These are phyloP conservation scores for Hipparchia sbordonii DNA, from an alignment of 2,888 invertebrate species.

Conservation along the genomic window DNA sequence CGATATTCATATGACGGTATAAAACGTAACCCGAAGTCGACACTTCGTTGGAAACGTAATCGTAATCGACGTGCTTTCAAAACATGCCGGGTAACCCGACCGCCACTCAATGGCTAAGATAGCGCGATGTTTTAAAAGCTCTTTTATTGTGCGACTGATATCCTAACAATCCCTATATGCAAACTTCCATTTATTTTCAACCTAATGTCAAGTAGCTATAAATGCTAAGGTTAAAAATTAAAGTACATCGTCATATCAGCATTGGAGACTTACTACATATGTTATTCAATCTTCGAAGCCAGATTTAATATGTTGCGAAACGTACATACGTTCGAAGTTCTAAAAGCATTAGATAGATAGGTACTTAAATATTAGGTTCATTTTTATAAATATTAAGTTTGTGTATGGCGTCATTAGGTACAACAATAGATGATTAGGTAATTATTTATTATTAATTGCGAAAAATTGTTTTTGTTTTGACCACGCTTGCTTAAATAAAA, in stretches of 20 bases:
- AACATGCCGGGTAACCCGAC: slow-evolving; percentile 78
- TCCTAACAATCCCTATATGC: slow-evolving; percentile 25
- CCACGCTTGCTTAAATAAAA: too few species aligned
- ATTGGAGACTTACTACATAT: neutral
- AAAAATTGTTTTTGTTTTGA: too few species aligned
- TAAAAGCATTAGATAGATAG: too few species aligned
- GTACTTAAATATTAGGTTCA: too few species aligned
- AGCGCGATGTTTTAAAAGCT: slow-evolving; percentile 78
- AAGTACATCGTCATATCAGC: slow-evolving; percentile 3
- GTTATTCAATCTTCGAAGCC: neutral
- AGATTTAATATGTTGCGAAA: neutral
- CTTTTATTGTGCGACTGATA: slow-evolving; percentile 73
- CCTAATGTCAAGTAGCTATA: neutral
- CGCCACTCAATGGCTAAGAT: slow-evolving; percentile 67
- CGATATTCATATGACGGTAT: slow-evolving; percentile 81
- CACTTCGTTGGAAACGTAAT: slow-evolving; percentile 79
- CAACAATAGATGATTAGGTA: neutral
- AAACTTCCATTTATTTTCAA: slow-evolving; percentile 22
- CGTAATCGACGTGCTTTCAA: slow-evolving; percentile 78
- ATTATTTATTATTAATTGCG: too few species aligned
- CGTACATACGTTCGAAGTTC: neutral
- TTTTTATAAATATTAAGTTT: too few species aligned
- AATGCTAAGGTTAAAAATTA: neutral
- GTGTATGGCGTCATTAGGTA: too few species aligned
- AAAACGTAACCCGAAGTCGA: slow-evolving; percentile 80